Evolutionary conservation across 2,113 vertebrate genomes (phyloP), one percentile per base, ranked within the genome.

Genomic region (Ceratotherium simum): DNA sequence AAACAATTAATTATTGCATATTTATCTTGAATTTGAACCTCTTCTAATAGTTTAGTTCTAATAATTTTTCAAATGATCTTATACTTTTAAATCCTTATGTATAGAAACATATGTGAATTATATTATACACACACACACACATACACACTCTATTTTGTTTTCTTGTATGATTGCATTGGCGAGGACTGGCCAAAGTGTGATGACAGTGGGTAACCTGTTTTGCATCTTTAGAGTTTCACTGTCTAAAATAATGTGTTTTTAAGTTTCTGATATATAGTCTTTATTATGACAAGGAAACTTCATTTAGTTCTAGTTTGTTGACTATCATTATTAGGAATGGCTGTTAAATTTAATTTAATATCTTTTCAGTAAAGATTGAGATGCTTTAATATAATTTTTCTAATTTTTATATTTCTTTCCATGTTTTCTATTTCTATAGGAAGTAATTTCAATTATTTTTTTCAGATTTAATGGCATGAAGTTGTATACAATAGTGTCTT

Each of bases 321-420:
- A n/a, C 33, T 90, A 17, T 78, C 31, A 86, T 56, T 83, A 39
- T 58, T 94, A 51, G 58, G 25, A 94, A 91, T 80, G 56, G 65
- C 29, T 92, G 20, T 65, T 60, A 76, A 51, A 39, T 89, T 85
- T 67, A 51, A 39, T 89, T 85, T 67, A 64, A 20, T 54, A 51
- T 42, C 23, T 85, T 83, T 75, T 75, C 58, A 46, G 36, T 90
- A 83, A 82, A 67, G 62, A 75, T 1, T 46, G 46, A 56, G 67
- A 83, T 46, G 36, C 3, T 83, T 16, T 21, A 46, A n/a, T 51
- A 48, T 64, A 8, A 56, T 75, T 90, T 83, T 81, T 72, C 65
- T 75, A 73, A 21, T 78, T 85, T 90, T 78, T 72, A 90, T 90
- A 54, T 62, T 78, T 96, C n/a, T 95, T 83, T 76, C 72, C 8